These are phyloP conservation scores for Botia almorhae DNA, from an alignment of 2,797 vertebrate species.

Conservation along the genomic window DNA sequence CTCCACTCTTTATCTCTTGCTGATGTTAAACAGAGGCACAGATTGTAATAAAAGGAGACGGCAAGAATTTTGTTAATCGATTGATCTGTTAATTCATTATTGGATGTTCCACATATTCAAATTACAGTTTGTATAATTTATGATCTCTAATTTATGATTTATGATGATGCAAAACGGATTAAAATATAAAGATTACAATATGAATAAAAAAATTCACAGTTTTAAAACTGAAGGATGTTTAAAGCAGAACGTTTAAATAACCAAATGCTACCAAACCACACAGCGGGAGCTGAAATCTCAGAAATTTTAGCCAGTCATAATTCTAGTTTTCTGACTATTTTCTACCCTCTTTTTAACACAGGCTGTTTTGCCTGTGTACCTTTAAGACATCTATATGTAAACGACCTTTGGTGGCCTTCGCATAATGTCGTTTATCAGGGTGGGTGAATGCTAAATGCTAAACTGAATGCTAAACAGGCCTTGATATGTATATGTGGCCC, in stretches of 20 bases:
- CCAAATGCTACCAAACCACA: too few relatives aligned
- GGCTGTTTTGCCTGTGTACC: neutral
- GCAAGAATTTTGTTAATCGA: neutral
- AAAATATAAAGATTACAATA: too few relatives aligned
- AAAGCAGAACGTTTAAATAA: too few relatives aligned
- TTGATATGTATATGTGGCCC: neutral
- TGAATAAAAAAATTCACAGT: too few relatives aligned
- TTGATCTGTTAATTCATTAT: neutral
- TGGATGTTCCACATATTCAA: too few relatives aligned
- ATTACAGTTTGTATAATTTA: too few relatives aligned
- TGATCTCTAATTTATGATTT: too few relatives aligned
- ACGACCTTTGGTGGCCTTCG: neutral
- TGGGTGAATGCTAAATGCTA: neutral
- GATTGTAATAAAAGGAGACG: conserved; percentile 1
- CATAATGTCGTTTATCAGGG: neutral
- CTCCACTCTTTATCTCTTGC: neutral
- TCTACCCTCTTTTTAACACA: neutral
- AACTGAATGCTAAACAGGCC: neutral
- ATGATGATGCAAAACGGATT: too few relatives aligned
- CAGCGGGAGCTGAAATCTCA: neutral
- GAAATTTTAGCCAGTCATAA: too few relatives aligned
- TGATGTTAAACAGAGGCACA: conserved; percentile 26
- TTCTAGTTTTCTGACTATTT: neutral
- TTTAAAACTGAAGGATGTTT: too few relatives aligned
- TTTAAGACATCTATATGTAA: neutral